A percentile compares a stretch with the other conserved stretches of the same genome.
Conservation (phyloP, 1,140 invertebrate genomes). For the Daktulosphaira vitifoliae region DNA sequence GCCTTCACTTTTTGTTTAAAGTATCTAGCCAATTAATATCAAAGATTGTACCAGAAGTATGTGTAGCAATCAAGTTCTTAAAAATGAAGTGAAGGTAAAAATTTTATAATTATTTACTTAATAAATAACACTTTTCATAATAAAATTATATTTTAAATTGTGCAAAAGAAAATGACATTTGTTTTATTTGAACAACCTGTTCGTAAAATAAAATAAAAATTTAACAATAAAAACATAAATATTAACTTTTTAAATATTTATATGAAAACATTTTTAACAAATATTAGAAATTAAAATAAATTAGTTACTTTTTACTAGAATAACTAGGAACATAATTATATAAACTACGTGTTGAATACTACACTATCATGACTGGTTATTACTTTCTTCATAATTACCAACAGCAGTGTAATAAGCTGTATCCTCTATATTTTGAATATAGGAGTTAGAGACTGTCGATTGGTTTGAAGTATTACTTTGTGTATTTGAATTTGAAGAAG, state of each 20-base stretch:
- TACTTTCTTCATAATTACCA: too few relatives aligned
- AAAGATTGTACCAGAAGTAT: constrained; percentile 39
- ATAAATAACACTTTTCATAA: too few relatives aligned
- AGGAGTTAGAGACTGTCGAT: background rate
- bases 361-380: background rate
- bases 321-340: constrained; percentile 1
- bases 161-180: too few relatives aligned
- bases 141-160: too few relatives aligned
- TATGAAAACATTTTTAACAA: background rate
- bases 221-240: background rate
- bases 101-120: constrained; percentile 11
- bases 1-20: constrained; percentile 39
- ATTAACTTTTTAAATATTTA: constrained; percentile 1
- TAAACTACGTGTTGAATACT: background rate
- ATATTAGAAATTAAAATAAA: background rate
- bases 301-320: background rate
- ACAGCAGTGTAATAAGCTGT: background rate
- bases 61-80: constrained; percentile 37
- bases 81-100: constrained; percentile 35
- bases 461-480: constrained; percentile 9
- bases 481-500: background rate
- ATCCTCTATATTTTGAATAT: constrained; percentile 1
- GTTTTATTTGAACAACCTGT: too few relatives aligned
- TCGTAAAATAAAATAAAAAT: background rate
- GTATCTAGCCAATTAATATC: constrained; percentile 40